Evolutionary conservation across 2,113 vertebrate genomes (phyloP), one percentile per base, ranked within the genome.

Genomic region (Callithrix jacchus): DNA sequence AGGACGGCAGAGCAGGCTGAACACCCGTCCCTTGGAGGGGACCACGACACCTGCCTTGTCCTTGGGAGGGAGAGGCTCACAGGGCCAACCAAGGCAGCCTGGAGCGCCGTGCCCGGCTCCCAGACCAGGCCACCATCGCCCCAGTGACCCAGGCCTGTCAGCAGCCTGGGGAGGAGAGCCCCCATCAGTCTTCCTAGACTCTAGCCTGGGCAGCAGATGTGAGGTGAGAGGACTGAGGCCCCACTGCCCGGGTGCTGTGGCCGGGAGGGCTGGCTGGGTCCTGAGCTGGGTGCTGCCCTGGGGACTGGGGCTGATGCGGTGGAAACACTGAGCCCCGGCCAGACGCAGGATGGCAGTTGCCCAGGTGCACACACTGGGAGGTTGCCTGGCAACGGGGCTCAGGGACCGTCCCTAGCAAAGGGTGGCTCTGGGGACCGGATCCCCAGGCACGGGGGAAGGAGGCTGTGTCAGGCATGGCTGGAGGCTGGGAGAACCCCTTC

Each of bases 351-450:
- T 4, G 47, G 30, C 1, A 0, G 95, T 95, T 95, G 84, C 97
- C 74, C 0, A 20, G 93, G 25, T 89, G 61, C 77, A 17, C 80
- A 47, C 81, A 0, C 85, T 45, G 13, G 71, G 77, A 0, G 6
- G 97, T 97, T 97, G 93, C 97, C 14, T 32, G 76, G 97, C 88
- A 96, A 97, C 83, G 2, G 86, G 68, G 71, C 85, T 83, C 8
- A 56, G 96, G 91, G 95, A 45, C 0, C 0, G 0, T 84, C 76
- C 61, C 80, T 0, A 2, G 23, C 7, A 74, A 52, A 37, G 56
- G 76, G 56, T 8, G 47, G 58, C 96, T 84, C 87, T 68, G 81
- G 94, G 95, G 92, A 94, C 76, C 37, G 3, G 71, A 35, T 91
- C 96, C 68, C 90, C 0, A 0, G 73, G n/a, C 12, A n/a, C 17